Base-by-base conservation (phyloP, 1,140 invertebrate genomes). In the Calephelis virginiensis region DNA sequence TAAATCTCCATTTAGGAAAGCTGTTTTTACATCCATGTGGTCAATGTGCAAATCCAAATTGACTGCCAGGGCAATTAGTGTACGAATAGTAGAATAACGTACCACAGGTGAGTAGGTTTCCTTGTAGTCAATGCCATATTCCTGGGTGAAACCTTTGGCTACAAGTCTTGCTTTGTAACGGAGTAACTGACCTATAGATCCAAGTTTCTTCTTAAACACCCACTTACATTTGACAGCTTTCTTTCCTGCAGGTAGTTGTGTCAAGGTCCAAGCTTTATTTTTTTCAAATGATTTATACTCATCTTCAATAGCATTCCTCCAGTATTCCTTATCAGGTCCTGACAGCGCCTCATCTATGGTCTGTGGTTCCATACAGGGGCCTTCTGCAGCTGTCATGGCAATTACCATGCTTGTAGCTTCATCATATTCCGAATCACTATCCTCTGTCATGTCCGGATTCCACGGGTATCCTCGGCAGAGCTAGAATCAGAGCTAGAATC, bases 41-140 rank as follows among this genome's bases (percentile, higher is more conserved):
- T 48, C 47, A 48, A 48, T n/a, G 13, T n/a, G 13, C 47, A 48
- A n/a, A n/a, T 28, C 5, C 47, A 7, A 48, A 48, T 48, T 11
- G 2, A 48, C 47, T 13, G 47, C 47, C 13, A 48, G 47, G 47
- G 10, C 47, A n/a, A 13, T 12, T 12, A 48, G 13, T 5, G 47
- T 48, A 59, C 37, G 17, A 59, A 59, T 59, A 59, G 56, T 59
- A 11, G 14, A 59, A 14, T 28, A 17, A 6, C 14, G 12, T 59
- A 38, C 37, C 9, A 59, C 17, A 59, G 56, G 17, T 59, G 53
- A 17, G 53, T 59, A 59, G 1, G 53, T 38, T 59, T 59, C 53
- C 14, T 59, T 59, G 4, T 59, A 28, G 14, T 28, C 17, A 8
- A 59, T 59, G 37, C 37, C 53, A 59, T 28, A 28, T 28, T 17